Evolutionary conservation across 2,888 invertebrate species (phyloP).

Genomic region (Drosophila meridiana): DNA sequence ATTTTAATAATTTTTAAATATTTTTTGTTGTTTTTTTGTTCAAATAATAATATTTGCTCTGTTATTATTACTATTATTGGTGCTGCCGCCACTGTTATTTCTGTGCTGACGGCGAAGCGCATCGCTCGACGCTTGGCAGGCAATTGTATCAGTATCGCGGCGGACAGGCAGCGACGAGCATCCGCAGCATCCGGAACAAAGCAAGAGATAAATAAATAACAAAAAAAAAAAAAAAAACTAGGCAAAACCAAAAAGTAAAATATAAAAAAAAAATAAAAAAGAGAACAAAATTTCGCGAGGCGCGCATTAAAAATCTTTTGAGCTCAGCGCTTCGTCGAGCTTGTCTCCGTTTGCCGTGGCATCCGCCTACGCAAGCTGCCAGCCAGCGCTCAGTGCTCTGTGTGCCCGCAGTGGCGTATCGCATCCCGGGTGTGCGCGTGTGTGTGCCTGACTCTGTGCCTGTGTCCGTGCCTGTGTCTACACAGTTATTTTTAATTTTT

Average conservation of each 20-base stretch:
- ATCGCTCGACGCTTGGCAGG: conserved; percentile 24
- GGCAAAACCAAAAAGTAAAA: background rate
- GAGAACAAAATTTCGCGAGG: background rate
- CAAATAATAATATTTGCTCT: background rate
- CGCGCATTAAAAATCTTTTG: conserved; percentile 36
- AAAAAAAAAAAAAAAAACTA: background rate
- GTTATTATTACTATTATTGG: conserved; percentile 1
- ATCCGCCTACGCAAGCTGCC: conserved; percentile 10
- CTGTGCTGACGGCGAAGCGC: conserved; percentile 22
- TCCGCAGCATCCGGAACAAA: conserved; percentile 42
- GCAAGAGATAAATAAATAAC: conserved; percentile 7
- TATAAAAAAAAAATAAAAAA: background rate
- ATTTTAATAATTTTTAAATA: conserved; percentile 22
- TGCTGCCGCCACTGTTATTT: conserved; percentile 14
- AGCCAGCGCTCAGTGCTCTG: conserved; percentile 6
- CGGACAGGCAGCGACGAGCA: conserved; percentile 67
- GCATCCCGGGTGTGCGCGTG: conserved; percentile 6
- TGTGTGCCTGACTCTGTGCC: background rate
- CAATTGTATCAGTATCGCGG: conserved; percentile 61
- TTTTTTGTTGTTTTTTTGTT: conserved; percentile 17
- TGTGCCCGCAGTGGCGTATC: conserved; percentile 9
- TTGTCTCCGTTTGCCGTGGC: conserved; percentile 15
- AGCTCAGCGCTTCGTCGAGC: conserved; percentile 19
- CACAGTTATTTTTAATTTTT: conserved; percentile 10
- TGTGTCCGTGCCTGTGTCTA: conserved; percentile 6